Base-by-base conservation (phyloP, 2,113 vertebrate species). In the Petaurus breviceps region DNA sequence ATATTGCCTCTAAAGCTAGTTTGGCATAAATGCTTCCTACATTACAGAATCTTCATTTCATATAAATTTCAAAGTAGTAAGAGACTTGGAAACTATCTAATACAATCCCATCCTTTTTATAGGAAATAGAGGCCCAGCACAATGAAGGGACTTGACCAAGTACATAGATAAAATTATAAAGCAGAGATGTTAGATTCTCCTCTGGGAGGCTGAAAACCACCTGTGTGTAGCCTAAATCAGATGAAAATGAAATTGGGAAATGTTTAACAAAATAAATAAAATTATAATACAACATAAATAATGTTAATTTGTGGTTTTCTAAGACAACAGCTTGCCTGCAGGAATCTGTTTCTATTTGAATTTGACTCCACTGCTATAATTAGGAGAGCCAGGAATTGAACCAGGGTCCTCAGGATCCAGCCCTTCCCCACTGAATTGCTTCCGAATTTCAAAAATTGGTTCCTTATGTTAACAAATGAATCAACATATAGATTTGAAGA, bases 1-100 rank as follows among this genome's bases (percentile, higher is more conserved):
- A 84, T 84, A 43, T 43, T n/a, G 4, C 37, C n/a, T 84, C 68
- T 84, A 84, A 77, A 96, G 57, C 25, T 93, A 89, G 26, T 92
- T 93, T 92, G 57, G 95, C n/a, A 96, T 91, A 95, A 96, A 11
- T 3, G 92, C 8, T 47, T 12, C 24, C 46, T 90, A 43, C 91
- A 68, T n/a, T 92, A 90, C 61, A 93, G 43, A 50, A 92, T 96
- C 4, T 95, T 57, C 12, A 24, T 23, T 95, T 93, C 43, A n/a
- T 92, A 92, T 95, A 84, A 84, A 84, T 84, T 43, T 43, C 19
- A 43, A 43, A 84, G 37, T 28, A 77, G 37, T n/a, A n/a, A 77
- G n/a, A 84, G n/a, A 84, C 37, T n/a, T 68, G 12, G 31, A 68
- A 68, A n/a, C 16, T 12, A 77, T 22, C 37, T 37, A 84, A 8